Conservation (phyloP, 2,888 invertebrate genomes). For the Strigamia maritima region DNA sequence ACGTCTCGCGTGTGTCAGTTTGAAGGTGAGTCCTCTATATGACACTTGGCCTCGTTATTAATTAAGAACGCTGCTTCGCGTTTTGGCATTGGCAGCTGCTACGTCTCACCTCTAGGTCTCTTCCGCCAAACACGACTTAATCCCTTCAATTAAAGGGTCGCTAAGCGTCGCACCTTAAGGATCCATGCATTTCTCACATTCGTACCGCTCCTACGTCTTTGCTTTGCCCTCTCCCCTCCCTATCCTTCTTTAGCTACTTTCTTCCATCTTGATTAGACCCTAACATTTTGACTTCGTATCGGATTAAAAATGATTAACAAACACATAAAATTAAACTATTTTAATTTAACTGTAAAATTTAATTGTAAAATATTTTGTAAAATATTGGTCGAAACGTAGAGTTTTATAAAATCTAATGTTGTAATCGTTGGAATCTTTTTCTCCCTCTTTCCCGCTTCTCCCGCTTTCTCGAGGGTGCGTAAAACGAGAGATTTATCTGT, state of each 20-base stretch:
- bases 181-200: background rate
- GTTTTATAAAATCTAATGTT: too few species aligned
- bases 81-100: constrained; percentile 29
- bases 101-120: constrained; percentile 11
- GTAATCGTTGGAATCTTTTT: too few species aligned
- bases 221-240: background rate
- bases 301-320: background rate
- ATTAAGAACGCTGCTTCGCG: constrained; percentile 21
- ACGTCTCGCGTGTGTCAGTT: background rate
- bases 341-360: too few species aligned
- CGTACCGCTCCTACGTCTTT: background rate
- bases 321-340: too few species aligned
- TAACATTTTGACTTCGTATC: background rate
- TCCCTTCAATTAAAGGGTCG: constrained; percentile 27
- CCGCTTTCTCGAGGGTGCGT: too few species aligned
- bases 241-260: background rate
- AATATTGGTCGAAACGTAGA: too few species aligned
- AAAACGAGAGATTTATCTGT: too few species aligned
- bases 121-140: constrained; percentile 21
- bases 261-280: background rate
- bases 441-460: too few species aligned
- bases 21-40: background rate
- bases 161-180: constrained; percentile 29
- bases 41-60: constrained; percentile 29
- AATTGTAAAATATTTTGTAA: too few species aligned